A percentile compares a stretch with the other conserved stretches of the same genome.
Evolutionary conservation across 2,888 invertebrate genomes (phyloP).

Genomic region (Lottia scabra): DNA sequence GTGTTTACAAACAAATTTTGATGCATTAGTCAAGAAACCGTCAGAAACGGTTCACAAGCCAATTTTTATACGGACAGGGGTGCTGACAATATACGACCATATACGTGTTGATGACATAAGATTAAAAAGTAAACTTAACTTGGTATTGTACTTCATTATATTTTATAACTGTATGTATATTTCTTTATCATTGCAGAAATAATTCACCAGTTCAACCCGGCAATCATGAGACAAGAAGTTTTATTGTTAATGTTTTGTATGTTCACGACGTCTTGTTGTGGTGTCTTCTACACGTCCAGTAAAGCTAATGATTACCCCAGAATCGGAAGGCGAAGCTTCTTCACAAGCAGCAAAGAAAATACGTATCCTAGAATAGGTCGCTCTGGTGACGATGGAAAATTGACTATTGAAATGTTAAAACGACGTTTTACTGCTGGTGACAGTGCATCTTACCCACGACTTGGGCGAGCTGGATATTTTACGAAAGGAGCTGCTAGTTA

Average conservation of each 20-base stretch:
- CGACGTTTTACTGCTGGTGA: neutral
- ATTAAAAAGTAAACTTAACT: too few species aligned
- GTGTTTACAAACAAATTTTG: too few species aligned
- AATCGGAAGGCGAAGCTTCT: slow-evolving; percentile 33
- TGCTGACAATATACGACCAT: too few species aligned
- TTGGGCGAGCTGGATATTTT: neutral
- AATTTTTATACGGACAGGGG: too few species aligned
- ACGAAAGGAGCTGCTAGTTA: neutral
- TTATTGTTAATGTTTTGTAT: slow-evolving; percentile 22
- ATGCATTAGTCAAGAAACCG: too few species aligned
- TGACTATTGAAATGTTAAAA: neutral
- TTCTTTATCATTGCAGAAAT: too few species aligned
- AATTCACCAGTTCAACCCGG: too few species aligned
- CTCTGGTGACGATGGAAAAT: neutral
- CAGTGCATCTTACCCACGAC: neutral
- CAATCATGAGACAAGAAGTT: slow-evolving; percentile 16
- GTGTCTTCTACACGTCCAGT: slow-evolving; percentile 37
- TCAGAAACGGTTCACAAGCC: too few species aligned
- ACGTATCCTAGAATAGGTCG: slow-evolving; percentile 35
- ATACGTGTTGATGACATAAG: too few species aligned
- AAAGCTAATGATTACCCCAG: slow-evolving; percentile 36
- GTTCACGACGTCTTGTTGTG: slow-evolving; percentile 22
- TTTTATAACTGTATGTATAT: too few species aligned
- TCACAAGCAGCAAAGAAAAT: slow-evolving; percentile 28
- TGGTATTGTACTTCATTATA: too few species aligned